Conservation (phyloP, 2,797 vertebrate genomes). For the Sternarchorhynchus goeldii region DNA sequence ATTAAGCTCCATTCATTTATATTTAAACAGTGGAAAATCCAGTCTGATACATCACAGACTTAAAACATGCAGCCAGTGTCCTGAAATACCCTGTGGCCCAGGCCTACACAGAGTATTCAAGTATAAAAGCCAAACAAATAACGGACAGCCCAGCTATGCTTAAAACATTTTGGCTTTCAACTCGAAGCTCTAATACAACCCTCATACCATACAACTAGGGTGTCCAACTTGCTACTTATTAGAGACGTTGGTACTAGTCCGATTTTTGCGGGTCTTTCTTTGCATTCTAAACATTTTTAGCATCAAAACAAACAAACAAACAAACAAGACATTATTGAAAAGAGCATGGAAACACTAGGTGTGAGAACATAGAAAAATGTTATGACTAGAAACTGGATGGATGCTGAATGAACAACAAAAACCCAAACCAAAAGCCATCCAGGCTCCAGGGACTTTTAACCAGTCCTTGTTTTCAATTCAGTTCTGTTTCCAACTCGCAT, state of each 20-base stretch:
- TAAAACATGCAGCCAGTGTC: constrained; percentile 8
- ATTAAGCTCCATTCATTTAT: constrained; percentile 18
- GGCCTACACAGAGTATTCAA: background rate
- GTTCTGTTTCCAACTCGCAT: too few relatives aligned
- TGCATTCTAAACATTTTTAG: too few relatives aligned
- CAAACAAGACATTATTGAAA: background rate
- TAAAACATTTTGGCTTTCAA: background rate
- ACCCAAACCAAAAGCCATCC: background rate
- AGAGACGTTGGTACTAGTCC: background rate
- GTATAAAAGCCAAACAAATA: background rate
- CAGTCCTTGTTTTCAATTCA: background rate
- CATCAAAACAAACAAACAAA: background rate
- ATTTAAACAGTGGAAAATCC: background rate
- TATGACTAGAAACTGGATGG: background rate
- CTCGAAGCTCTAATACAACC: background rate
- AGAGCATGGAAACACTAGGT: background rate
- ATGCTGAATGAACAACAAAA: background rate
- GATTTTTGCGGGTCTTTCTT: background rate
- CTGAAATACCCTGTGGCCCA: background rate
- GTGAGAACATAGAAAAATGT: background rate
- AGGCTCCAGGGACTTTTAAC: background rate
- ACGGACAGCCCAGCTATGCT: background rate
- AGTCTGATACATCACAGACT: background rate
- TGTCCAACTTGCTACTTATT: background rate
- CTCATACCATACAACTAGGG: too few relatives aligned